Evolutionary conservation across 2,797 vertebrate species (phyloP), one percentile per base, ranked within the genome.

Genomic region (Sphaeramia orbicularis): DNA sequence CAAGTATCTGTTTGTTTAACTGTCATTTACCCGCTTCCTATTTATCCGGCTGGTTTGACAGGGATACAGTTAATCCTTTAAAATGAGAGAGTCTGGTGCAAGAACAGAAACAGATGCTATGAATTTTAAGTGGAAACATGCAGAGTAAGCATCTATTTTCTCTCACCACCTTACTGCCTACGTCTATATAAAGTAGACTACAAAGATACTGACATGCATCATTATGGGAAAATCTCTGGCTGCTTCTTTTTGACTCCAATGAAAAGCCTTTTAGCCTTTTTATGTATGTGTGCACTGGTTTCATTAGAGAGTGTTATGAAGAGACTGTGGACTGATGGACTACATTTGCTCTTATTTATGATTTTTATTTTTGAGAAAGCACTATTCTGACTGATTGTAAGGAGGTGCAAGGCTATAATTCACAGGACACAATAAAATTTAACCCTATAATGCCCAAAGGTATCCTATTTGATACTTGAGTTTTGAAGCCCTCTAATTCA

Each of bases 151-250:
- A 66, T 63, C 55, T 74, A 67, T 56, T 65, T 40, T 52, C 60
- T 63, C 66, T 35, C 57, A 48, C 38, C 14, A 32, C 13, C 38
- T 24, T 18, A 35, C 60, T 68, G 37, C 60, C 80, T 63, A 30
- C 55, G 57, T 51, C 65, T 75, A 66, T 64, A 38, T 37, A 21
- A 56, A 57, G 58, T 69, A 77, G 71, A 80, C 7, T 13, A 37
- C 45, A 71, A 73, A 79, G 74, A 81, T 63, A 57, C 67, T 44
- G 74, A 79, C 76, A 81, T 56, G 67, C 53, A 84, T 88, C 80
- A 82, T 87, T 89, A 87, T 76, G 58, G 59, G 21, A 77, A 80
- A 80, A 76, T 71, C 74, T 76, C 65, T 19, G 8, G 60, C 72
- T 68, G 59, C 78, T 69, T 73, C 70, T 73, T 59, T 65, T 63